Conservation (phyloP, 2,888 invertebrate genomes). For the Escarpia spicata region DNA sequence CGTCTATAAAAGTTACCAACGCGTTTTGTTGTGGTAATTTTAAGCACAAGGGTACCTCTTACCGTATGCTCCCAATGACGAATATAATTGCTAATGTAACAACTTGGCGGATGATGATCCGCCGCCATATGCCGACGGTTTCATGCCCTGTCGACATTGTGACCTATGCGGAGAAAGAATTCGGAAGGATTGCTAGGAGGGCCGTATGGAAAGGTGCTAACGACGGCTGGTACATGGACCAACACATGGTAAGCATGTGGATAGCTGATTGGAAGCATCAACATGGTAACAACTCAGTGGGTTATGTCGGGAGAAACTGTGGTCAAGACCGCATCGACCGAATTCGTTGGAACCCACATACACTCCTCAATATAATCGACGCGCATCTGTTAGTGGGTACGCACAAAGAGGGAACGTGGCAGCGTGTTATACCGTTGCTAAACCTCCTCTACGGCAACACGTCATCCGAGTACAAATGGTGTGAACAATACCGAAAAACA, state of each 20-base stretch:
- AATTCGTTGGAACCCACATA: conserved; percentile 19
- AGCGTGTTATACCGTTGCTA: conserved; percentile 25
- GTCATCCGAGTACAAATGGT: conserved; percentile 14
- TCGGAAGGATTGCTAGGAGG: conserved; percentile 31
- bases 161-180: conserved; percentile 27
- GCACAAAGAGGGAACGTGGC: conserved; percentile 27
- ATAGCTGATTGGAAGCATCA: background rate
- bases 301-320: conserved; percentile 21
- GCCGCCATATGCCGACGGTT: background rate
- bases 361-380: conserved; percentile 26
- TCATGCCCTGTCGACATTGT: conserved; percentile 31
- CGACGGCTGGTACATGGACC: conserved; percentile 38
- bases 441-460: conserved; percentile 27
- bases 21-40: conserved; percentile 36
- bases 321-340: conserved; percentile 35
- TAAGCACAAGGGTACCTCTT: conserved; percentile 23
- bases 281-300: background rate
- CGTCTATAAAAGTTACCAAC: conserved; percentile 29
- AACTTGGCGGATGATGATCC: background rate
- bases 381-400: conserved; percentile 31
- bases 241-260: conserved; percentile 30
- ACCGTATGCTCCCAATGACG: conserved; percentile 32
- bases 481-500: conserved; percentile 26
- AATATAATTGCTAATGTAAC: background rate
- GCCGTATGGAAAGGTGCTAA: conserved; percentile 35